Evolutionary conservation across 2,113 vertebrate species (phyloP), one percentile per base, ranked within the genome.

Genomic region (Colius striatus): DNA sequence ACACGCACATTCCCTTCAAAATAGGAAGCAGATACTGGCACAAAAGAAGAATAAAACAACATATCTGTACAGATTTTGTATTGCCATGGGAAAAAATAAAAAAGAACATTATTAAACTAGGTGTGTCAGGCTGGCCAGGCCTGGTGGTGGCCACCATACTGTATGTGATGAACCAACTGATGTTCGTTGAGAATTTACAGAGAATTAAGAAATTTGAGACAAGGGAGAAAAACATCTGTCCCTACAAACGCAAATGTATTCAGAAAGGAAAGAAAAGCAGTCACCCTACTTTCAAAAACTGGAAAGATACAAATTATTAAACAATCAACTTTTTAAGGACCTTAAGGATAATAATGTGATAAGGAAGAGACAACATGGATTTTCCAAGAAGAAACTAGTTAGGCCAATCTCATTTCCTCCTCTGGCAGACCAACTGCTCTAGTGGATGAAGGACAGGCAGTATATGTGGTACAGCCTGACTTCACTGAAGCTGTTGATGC

Each of bases 251-350:
- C 43, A 86, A 77, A 74, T 67, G 11, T 16, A 57, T 21, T 30
- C 2, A 1, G 50, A 79, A 90, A 85, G n/a, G 54, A 92, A 21
- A 17, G 36, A 90, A 95, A 95, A 90, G 10, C 25, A 67, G 43
- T 51, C 17, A 36, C 19, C 73, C 19, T 54, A 18, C 48, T 77
- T 94, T 73, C 55, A 83, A 16, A 67, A 88, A 86, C 43, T 84
- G 38, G 63, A 86, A 92, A 90, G 51, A 77, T 23, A 82, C 14
- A 84, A 95, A 92, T 81, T 84, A 93, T 77, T 86, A 63, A 92
- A 60, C 48, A 81, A 90, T 89, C 58, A 43, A 43, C 38, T 83
- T 89, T 94, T 77, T 84, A 70, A 94, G 83, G 67, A 90, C 29
- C 18, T 80, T 78, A 78, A 66, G 34, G 83, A 84, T 84, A 87